Evolutionary conservation across 2,888 invertebrate species (phyloP), one percentile per base, ranked within the genome.

Genomic region (Aethes cnicana): DNA sequence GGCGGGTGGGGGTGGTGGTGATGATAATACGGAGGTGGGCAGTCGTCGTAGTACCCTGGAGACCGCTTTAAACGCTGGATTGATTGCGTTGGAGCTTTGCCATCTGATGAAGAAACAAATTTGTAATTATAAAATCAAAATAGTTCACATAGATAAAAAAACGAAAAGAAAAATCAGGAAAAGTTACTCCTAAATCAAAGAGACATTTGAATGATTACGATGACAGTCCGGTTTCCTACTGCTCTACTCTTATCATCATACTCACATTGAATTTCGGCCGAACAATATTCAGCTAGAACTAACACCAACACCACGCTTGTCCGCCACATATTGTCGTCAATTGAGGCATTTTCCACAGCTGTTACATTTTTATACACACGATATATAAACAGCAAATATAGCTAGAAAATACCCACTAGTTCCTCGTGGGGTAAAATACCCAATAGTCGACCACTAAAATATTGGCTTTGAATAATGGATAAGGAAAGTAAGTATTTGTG

Each of bases 281-380:
- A 60, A 1, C 62, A 59, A 7, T 63, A 55, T 39, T 75, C 68
- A 7, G 61, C 25, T 7, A 72, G 58, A 44, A 63, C 50, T 30
- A 66, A 43, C 7, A 60, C 48, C 32, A 76, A 53, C 9, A 77
- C 49, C 20, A 72, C 71, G 33, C 69, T 73, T 60, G 67, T 41
- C 55, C 75, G 63, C 76, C 74, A 79, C 86, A 86, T 86, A 59
- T 61, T 73, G 37, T 2, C 56, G 53, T 33, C 61, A 61, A 72
- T 64, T 76, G 69, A 70, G 43, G 47, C 46, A 53, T 46, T 43
- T 54, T 46, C 33, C 14, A 14, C 8, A 7, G n/a, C 56, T 60
- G 59, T 62, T 66, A 73, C 75, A 77, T 69, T 77, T 78, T 74
- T 85, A 85, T 82, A 82, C 61, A 49, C 28, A 18, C 47, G 56